Evolutionary conservation across 2,888 invertebrate species (phyloP), one percentile per base, ranked within the genome.

Genomic region (Hyposoter didymator): DNA sequence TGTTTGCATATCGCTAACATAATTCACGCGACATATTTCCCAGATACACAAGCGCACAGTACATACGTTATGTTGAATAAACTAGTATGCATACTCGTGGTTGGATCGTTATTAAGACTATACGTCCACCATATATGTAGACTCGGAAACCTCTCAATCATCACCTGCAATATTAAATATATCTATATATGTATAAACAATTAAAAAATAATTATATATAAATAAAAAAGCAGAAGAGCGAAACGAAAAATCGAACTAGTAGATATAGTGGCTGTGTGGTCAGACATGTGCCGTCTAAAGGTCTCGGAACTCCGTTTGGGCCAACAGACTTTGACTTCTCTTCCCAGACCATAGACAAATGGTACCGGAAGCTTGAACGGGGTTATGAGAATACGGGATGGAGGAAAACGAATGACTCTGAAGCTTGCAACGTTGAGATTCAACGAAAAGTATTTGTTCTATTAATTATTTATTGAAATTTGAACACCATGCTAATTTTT

Each of bases 301-400:
- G 52, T 76, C 78, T 75, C 66, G 70, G 70, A 82, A 70, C 66
- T 67, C 72, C 43, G 59, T 35, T 69, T 64, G 78, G 74, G 39
- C 80, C 52, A 78, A 52, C 79, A 82, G 74, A 85, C 79, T 75
- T 82, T 78, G 73, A 70, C 59, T 85, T 73, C 79, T 66, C 75
- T 75, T 64, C 43, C 47, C 47, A 59, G 52, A 64, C 52, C 64
- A 66, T 70, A 75, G 82, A 85, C 85, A 82, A 85, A 85, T 82
- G 67, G 79, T 67, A 82, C 78, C 85, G 85, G 85, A 85, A 84
- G 75, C 55, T 66, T 67, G 55, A 72, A 66, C 82, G 67, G 52
- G 47, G 1, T 12, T 12, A 45, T 12, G 67, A 49, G 74, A 49
- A 45, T 8, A 43, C 45, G 49, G 32, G 28, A 72, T 59, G 62